These are phyloP conservation scores for Rhagoletis pomonella DNA, from an alignment of 1,140 invertebrate species.

Conservation along the genomic window DNA sequence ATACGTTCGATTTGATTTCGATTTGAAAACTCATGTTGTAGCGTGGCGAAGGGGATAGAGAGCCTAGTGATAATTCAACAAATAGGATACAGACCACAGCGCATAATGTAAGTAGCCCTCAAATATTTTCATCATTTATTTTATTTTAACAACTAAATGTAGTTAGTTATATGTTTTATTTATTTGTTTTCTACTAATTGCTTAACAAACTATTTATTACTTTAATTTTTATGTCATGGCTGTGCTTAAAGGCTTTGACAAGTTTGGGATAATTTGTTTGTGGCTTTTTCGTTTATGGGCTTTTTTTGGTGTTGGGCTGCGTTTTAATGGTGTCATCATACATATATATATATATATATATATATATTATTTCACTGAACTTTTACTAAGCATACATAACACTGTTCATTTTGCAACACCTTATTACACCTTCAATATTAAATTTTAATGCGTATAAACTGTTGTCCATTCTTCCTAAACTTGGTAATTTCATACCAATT, in stretches of 20 bases:
- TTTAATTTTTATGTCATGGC: conserved; percentile 14
- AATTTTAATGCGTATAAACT: too few relatives aligned
- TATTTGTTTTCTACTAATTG: background rate
- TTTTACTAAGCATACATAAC: too few relatives aligned
- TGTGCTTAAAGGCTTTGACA: conserved; percentile 3
- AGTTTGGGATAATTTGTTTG: background rate
- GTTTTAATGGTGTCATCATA: background rate
- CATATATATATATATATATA: background rate
- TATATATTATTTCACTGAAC: background rate
- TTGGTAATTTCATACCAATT: too few relatives aligned
- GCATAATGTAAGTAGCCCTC: conserved; percentile 69
- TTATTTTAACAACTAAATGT: conserved; percentile 23
- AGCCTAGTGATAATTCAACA: conserved; percentile 70
- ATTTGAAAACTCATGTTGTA: conserved; percentile 52
- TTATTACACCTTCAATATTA: too few relatives aligned
- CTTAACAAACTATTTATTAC: background rate
- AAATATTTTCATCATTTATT: conserved; percentile 14
- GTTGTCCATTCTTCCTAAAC: too few relatives aligned
- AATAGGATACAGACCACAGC: conserved; percentile 67
- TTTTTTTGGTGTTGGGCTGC: conserved; percentile 41
- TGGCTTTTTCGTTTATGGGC: background rate
- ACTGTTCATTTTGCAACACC: too few relatives aligned
- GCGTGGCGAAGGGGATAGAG: conserved; percentile 69
- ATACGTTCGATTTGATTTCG: conserved; percentile 49
- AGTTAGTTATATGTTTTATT: conserved; percentile 31